A percentile compares a stretch with the other conserved stretches of the same genome.
Evolutionary conservation across 2,888 invertebrate species (phyloP).

Genomic region (Megalurothrips usitatus): DNA sequence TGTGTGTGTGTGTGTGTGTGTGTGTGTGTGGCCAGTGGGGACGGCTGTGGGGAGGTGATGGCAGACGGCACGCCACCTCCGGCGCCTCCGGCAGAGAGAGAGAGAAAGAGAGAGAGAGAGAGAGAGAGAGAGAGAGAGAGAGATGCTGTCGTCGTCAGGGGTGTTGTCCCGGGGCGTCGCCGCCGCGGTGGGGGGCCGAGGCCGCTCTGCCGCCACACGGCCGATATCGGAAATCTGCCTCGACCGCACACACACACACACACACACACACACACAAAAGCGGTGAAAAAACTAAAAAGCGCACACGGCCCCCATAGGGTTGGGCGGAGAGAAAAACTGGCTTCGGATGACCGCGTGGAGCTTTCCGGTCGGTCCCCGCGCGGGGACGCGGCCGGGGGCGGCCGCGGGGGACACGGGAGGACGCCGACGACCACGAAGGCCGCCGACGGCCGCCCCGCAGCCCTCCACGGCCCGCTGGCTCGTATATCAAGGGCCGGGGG

Average conservation of each 20-base stretch:
- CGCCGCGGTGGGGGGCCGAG: no score
- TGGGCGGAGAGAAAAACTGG: not conserved
- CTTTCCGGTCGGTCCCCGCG: not conserved
- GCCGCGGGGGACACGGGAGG: not conserved
- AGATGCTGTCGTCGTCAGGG: not conserved
- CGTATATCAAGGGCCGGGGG: constrained; percentile 5
- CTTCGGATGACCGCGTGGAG: not conserved
- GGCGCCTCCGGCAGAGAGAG: not conserved
- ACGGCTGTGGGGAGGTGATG: no score
- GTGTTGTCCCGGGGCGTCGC: not conserved
- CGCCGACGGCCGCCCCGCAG: not conserved
- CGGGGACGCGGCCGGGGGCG: not conserved
- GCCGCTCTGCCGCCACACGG: not conserved
- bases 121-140: not conserved
- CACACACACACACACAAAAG: no score
- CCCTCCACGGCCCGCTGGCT: not conserved
- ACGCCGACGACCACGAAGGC: no score
- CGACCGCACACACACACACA: not conserved
- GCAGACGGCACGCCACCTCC: no score
- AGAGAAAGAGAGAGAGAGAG: not conserved
- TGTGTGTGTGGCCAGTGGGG: no score
- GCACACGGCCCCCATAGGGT: not conserved
- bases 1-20: no score
- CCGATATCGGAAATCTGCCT: not conserved
- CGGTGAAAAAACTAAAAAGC: not conserved